Evolutionary conservation across 2,113 vertebrate genomes (phyloP).

Genomic region (Lepus europaeus): DNA sequence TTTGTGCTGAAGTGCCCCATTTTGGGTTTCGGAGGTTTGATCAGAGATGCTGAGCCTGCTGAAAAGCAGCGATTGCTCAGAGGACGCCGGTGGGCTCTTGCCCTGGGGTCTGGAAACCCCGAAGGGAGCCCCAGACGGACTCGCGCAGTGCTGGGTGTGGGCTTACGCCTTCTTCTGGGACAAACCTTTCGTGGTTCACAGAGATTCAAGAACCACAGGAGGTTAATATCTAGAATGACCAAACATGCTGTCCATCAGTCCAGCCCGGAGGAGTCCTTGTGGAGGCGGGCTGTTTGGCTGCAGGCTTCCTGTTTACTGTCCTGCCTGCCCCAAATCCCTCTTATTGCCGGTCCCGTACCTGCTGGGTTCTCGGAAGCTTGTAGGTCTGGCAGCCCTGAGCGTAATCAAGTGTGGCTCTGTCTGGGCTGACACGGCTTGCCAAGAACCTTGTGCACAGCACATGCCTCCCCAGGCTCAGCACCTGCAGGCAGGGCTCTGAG

Average conservation of each 20-base stretch:
- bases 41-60: background rate
- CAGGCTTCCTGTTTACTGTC: background rate
- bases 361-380: background rate
- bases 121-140: background rate
- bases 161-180: background rate
- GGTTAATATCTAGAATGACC: too few species aligned
- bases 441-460: background rate
- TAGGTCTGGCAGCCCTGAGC: background rate
- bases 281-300: background rate
- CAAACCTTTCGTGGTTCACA: background rate
- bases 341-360: accelerated
- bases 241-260: too few species aligned
- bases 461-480: accelerated
- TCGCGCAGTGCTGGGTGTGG: background rate
- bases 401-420: accelerated
- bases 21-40: too few species aligned
- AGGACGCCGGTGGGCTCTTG: background rate
- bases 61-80: background rate
- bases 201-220: background rate
- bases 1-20: too few species aligned
- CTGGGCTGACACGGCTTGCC: too few species aligned
- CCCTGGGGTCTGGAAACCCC: background rate
- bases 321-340: background rate
- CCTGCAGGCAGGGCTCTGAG: accelerated
- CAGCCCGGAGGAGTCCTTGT: background rate